Conservation (phyloP, 23 tunicate species). For the Botrylloides violaceus region DNA sequence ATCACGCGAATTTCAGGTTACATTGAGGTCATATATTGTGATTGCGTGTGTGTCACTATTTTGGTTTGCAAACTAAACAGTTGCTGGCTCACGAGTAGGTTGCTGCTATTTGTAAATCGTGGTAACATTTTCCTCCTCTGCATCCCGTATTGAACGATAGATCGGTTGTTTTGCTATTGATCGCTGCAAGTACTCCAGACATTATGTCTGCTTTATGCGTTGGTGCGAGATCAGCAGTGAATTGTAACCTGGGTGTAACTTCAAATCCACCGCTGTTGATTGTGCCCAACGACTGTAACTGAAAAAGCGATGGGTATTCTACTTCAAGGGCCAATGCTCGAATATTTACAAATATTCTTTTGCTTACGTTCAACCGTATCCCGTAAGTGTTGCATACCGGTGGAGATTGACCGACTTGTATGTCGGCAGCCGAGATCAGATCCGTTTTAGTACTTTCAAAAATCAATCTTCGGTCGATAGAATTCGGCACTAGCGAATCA, state of each 20-base stretch:
- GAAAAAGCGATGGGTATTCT: neutral
- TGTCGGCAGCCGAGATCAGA: neutral
- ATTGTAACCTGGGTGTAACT: neutral
- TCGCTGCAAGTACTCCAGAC: conserved; percentile 12
- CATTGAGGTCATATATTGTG: too few species aligned
- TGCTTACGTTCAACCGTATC: neutral
- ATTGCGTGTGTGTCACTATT: too few species aligned
- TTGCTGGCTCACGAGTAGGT: conserved; percentile 26
- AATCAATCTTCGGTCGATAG: conserved; percentile 1
- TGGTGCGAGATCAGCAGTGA: conserved; percentile 3
- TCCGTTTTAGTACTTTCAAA: conserved; percentile 2
- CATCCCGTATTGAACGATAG: conserved; percentile 30
- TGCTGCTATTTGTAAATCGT: conserved; percentile 19
- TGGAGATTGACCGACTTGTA: neutral
- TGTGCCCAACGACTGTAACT: conserved; percentile 1
- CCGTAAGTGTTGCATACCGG: neutral
- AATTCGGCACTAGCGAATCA: conserved; percentile 10
- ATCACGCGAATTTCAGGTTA: too few species aligned
- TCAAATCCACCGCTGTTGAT: conserved; percentile 14
- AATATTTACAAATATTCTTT: too few species aligned
- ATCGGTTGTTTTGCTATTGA: neutral
- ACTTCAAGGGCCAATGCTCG: neutral
- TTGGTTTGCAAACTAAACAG: too few species aligned
- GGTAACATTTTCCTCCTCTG: conserved; percentile 31
- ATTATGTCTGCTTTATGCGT: conserved; percentile 2